A percentile compares a stretch with the other conserved stretches of the same genome.
Conservation (phyloP, 1,140 invertebrate genomes). For the Telenomus remus region DNA sequence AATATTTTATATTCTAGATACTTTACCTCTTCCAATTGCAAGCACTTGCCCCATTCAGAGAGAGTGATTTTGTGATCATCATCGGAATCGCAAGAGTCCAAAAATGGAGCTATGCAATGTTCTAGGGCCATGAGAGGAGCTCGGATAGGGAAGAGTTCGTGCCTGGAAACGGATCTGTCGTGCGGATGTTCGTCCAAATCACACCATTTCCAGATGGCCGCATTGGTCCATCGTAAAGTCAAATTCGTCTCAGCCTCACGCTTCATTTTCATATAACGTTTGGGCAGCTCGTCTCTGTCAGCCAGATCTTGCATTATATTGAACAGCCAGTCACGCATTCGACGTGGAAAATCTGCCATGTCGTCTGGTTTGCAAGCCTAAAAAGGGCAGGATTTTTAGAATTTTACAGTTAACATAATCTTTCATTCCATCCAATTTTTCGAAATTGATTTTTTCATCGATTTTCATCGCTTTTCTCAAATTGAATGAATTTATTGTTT, state of each 20-base stretch:
- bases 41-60: constrained; percentile 93
- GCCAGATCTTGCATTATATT: constrained; percentile 96
- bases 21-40: constrained; percentile 88
- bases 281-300: constrained; percentile 89
- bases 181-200: constrained; percentile 92
- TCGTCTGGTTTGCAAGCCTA: constrained; percentile 87
- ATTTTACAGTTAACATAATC: no score
- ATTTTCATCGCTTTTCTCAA: no score
- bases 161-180: constrained; percentile 90
- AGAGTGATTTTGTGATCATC: constrained; percentile 92
- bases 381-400: not conserved
- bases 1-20: no score
- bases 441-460: no score
- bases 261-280: constrained; percentile 90
- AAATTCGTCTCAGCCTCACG: constrained; percentile 90
- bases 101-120: constrained; percentile 96
- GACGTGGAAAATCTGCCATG: constrained; percentile 91
- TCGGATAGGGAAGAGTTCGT: constrained; percentile 95
- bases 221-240: constrained; percentile 89
- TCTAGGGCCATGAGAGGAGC: constrained; percentile 94
- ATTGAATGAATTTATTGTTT: no score
- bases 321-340: constrained; percentile 98
- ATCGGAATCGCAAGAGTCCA: constrained; percentile 90
- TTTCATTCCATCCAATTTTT: no score
- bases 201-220: constrained; percentile 98